phyloP scores from a whole-genome alignment of 2,113 vertebrate genomes.

The Oreochromis aureus region DNA sequence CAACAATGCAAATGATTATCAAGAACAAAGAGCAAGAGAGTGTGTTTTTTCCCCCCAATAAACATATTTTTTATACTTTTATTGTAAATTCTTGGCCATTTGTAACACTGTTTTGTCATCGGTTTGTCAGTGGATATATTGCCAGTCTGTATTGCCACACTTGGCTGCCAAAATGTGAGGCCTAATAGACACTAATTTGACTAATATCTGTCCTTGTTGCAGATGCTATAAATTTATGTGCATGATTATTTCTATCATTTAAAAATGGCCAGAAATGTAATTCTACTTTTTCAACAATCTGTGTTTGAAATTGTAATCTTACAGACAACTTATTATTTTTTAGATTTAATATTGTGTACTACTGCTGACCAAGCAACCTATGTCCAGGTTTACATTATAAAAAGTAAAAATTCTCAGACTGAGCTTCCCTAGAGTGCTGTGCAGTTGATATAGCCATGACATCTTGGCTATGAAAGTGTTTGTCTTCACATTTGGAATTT shows the following conservation, averaged over 20 bases:
- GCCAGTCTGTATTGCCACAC: background rate
- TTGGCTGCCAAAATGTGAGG: background rate
- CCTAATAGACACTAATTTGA: background rate
- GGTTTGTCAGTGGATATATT: background rate
- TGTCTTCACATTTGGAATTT: background rate
- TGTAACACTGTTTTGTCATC: background rate
- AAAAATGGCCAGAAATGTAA: fast-evolving
- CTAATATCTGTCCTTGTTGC: background rate
- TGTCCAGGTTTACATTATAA: background rate
- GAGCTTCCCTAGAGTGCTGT: background rate
- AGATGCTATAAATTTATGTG: background rate
- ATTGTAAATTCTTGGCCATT: background rate
- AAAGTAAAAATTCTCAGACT: background rate
- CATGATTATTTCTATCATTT: background rate
- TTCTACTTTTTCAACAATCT: background rate
- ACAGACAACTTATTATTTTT: background rate
- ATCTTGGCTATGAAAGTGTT: background rate
- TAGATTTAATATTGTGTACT: background rate
- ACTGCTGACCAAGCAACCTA: background rate
- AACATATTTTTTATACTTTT: background rate
- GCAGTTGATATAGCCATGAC: background rate
- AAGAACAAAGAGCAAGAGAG: background rate
- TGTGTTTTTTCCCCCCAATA: fast-evolving
- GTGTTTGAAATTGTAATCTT: background rate
- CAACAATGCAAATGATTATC: background rate